Conservation (phyloP, 1,140 invertebrate genomes). For the Drosophila kanapiae region DNA sequence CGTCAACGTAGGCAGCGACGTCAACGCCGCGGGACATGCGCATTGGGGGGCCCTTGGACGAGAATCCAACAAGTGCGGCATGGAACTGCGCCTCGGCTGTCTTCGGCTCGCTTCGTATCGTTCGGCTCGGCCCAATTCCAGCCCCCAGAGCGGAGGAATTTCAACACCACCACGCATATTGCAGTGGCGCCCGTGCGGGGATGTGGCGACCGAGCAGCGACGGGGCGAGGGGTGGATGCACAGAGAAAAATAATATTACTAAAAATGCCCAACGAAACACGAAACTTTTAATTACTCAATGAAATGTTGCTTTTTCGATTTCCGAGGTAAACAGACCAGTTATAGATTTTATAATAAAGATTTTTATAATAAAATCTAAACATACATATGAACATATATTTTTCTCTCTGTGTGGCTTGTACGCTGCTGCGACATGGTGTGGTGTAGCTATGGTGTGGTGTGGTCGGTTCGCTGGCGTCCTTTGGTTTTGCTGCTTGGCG, state of each 20-base stretch:
- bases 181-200: constrained; percentile 16
- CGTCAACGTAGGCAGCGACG: constrained; percentile 35
- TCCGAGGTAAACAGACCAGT: too few species aligned
- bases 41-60: constrained; percentile 12
- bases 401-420: neutral
- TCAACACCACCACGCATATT: constrained; percentile 41
- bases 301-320: too few species aligned
- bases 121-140: constrained; percentile 25
- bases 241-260: neutral
- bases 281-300: neutral
- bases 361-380: too few species aligned
- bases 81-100: constrained; percentile 30
- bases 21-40: constrained; percentile 53
- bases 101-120: constrained; percentile 9
- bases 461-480: constrained; percentile 20
- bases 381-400: neutral
- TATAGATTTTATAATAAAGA: too few species aligned
- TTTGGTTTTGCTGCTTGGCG: constrained; percentile 25
- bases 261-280: too few species aligned
- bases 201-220: neutral
- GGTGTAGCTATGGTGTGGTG: constrained; percentile 1
- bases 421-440: constrained; percentile 1
- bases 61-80: constrained; percentile 84
- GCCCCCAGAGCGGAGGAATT: constrained; percentile 36
- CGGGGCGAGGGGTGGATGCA: neutral